Evolutionary conservation across 2,888 invertebrate species (phyloP).

Genomic region (Taphrorychus bicolor): DNA sequence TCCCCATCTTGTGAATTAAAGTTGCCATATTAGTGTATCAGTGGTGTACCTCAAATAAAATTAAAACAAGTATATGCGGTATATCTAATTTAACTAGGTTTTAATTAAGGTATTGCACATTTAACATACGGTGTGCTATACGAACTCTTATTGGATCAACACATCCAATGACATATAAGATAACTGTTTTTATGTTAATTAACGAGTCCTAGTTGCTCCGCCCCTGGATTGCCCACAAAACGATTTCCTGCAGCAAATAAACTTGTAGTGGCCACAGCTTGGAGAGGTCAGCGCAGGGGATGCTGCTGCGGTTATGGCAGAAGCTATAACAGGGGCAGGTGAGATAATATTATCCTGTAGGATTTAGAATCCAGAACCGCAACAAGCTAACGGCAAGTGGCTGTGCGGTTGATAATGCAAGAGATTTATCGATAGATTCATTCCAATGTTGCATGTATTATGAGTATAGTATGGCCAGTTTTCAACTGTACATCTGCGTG

Average conservation of each 20-base stretch:
- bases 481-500: too few species aligned
- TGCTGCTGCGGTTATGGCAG: conserved; percentile 9
- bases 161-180: too few species aligned
- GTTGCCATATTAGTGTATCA: not conserved
- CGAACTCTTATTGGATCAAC: too few species aligned
- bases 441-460: too few species aligned
- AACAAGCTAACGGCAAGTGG: conserved; percentile 13
- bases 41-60: conserved; percentile 3
- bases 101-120: too few species aligned
- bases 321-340: conserved; percentile 13
- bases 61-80: too few species aligned
- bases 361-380: conserved; percentile 22
- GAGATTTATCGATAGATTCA: not conserved
- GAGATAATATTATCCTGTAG: conserved; percentile 29
- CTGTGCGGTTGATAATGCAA: conserved; percentile 12
- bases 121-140: too few species aligned
- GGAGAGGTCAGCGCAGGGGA: conserved; percentile 14
- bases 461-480: too few species aligned
- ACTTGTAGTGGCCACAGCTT: conserved; percentile 14
- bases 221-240: conserved; percentile 1
- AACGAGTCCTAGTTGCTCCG: too few species aligned
- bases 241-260: conserved; percentile 18
- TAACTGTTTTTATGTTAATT: too few species aligned
- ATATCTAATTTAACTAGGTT: too few species aligned
- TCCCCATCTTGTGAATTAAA: conserved; percentile 4